phyloP scores from a whole-genome alignment of 2,797 vertebrate genomes.

The Eutrigla gurnardus region DNA sequence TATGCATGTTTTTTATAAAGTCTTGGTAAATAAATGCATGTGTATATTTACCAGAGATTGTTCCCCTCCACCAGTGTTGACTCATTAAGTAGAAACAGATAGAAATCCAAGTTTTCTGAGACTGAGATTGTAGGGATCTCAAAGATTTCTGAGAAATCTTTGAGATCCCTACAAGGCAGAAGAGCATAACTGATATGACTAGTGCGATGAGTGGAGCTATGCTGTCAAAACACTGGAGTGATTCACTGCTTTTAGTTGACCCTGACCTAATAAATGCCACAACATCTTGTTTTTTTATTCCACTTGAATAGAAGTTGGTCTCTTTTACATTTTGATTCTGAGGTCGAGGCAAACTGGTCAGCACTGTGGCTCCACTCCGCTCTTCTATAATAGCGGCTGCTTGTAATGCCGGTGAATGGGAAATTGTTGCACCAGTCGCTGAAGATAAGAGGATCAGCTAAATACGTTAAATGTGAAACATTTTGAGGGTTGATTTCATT shows the following conservation, averaged over 20 bases:
- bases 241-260: neutral
- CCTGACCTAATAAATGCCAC: neutral
- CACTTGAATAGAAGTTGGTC: neutral
- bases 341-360: neutral
- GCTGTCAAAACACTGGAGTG: neutral
- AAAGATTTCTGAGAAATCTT: neutral
- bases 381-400: neutral
- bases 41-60: neutral
- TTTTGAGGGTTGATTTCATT: neutral
- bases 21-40: neutral
- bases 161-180: neutral
- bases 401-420: neutral
- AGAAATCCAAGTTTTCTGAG: neutral
- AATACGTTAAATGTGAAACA: slow-evolving; percentile 8
- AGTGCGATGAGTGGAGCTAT: neutral
- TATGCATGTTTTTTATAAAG: neutral
- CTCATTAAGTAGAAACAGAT: neutral
- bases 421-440: neutral
- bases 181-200: neutral
- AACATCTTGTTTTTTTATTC: neutral
- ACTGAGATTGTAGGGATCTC: neutral
- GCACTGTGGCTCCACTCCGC: neutral
- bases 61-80: no score
- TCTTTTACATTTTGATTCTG: neutral
- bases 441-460: slow-evolving; percentile 13